These are phyloP conservation scores for Spodoptera exigua DNA, from an alignment of 2,888 invertebrate genomes.

Conservation along the genomic window DNA sequence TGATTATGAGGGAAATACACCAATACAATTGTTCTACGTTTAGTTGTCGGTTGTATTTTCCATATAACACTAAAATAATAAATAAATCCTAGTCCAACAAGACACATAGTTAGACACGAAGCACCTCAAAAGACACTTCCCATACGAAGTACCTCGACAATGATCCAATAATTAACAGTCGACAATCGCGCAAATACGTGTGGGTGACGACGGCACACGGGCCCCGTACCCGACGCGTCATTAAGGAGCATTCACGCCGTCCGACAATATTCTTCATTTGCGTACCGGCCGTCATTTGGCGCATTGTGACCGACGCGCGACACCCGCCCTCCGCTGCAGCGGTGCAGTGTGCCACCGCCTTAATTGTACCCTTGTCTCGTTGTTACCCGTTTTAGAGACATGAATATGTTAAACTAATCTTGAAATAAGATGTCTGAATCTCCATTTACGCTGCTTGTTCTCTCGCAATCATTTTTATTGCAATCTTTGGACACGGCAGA, in stretches of 20 bases:
- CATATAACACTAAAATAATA: background rate
- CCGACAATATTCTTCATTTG: constrained; percentile 90
- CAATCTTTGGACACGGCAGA: background rate
- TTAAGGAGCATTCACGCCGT: constrained; percentile 87
- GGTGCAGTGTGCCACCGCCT: constrained; percentile 79
- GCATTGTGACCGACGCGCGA: constrained; percentile 79
- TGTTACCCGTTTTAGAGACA: constrained; percentile 56
- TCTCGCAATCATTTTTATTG: constrained; percentile 4
- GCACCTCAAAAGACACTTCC: constrained; percentile 38
- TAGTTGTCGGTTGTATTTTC: constrained; percentile 16
- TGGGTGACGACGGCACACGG: constrained; percentile 72
- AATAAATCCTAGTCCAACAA: background rate
- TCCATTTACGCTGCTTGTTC: constrained; percentile 37
- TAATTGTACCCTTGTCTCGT: constrained; percentile 87
- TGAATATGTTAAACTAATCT: constrained; percentile 60
- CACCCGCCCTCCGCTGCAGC: constrained; percentile 77
- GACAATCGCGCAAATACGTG: constrained; percentile 83
- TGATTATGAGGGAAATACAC: too few species aligned
- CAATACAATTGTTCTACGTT: constrained; percentile 11
- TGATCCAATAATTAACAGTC: constrained; percentile 81
- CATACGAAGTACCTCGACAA: constrained; percentile 65
- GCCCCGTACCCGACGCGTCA: constrained; percentile 76
- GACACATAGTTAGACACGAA: constrained; percentile 9
- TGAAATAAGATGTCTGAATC: constrained; percentile 56
- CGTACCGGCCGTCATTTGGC: constrained; percentile 84